Evolutionary conservation across 2,113 vertebrate species (phyloP).

Genomic region (Papio anubis): DNA sequence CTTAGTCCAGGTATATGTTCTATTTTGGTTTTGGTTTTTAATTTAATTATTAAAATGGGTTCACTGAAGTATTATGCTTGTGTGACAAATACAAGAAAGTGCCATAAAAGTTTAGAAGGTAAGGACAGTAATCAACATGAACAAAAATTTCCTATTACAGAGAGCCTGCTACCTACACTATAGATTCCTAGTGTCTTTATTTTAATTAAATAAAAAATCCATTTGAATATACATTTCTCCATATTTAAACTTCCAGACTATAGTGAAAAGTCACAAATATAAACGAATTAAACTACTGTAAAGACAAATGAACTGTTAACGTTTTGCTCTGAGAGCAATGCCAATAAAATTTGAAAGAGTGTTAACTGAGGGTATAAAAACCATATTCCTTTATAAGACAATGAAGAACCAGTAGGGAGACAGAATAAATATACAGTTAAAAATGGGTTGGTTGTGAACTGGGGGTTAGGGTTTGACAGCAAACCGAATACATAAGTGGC

Average conservation of each 20-base stretch:
- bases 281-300: not conserved
- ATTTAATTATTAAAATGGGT: not conserved
- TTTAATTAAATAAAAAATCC: not conserved
- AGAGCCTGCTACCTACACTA: not conserved
- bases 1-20: not conserved
- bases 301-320: not conserved
- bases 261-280: not conserved
- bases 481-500: not conserved
- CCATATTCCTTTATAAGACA: not conserved
- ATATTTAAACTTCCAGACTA: not conserved
- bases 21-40: not conserved
- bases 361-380: not conserved
- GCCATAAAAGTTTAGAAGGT: not conserved
- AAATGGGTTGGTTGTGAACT: not conserved
- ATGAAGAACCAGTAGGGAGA: not conserved
- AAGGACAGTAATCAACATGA: not conserved
- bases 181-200: not conserved
- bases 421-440: not conserved
- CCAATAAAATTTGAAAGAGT: not conserved
- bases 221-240: not conserved
- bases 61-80: not conserved
- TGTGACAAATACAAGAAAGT: not conserved
- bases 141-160: not conserved
- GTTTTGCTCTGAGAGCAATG: not conserved
- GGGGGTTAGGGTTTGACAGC: not conserved